Evolutionary conservation across 2,888 invertebrate species (phyloP), one percentile per base, ranked within the genome.

Genomic region (Atrina japonica): DNA sequence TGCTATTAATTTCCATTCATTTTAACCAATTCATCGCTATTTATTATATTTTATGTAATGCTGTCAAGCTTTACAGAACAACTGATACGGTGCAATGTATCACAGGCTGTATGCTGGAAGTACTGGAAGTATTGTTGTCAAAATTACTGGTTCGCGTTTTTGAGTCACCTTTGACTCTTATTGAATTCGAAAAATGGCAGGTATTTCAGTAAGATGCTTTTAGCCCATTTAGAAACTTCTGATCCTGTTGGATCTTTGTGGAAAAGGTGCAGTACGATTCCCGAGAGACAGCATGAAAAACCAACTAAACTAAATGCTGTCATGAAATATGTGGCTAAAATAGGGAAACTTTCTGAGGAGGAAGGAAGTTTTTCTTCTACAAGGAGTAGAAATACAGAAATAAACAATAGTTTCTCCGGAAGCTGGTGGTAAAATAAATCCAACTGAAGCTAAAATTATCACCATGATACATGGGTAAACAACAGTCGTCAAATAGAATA

Each of bases 351-450:
- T 11, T 66, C 61, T 0, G 70, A 71, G 14, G 60, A 60, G 9
- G 66, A 45, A 14, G 70, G 70, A 30, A 71, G 47, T 11, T 47
- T 60, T 16, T 55, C 60, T 11, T 53, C 45, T 9, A 71, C 60
- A 1, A 61, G 49, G 2, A 60, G 29, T 14, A 66, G 29, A 40
- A 71, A 71, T n/a, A 71, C 66, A 0, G 58, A 29, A 16, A 60
- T 60, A 11, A 66, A 35, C 49, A 71, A 35, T 1, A 71, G 23
- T 71, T 43, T 71, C 70, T 9, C 66, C 66, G n/a, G 60, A 66
- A n/a, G 45, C 61, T n/a, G 53, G 60, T 21, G 70, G 70, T 25
- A 71, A 45, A 11, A 65, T 23, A 49, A 71, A 71, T 18, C 60
- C 66, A 3, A 66, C 29, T 11, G 66, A 60, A n/a, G 66, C 45